phyloP scores from a whole-genome alignment of 2,113 vertebrate genomes.

The Lagenorhynchus albirostris region DNA sequence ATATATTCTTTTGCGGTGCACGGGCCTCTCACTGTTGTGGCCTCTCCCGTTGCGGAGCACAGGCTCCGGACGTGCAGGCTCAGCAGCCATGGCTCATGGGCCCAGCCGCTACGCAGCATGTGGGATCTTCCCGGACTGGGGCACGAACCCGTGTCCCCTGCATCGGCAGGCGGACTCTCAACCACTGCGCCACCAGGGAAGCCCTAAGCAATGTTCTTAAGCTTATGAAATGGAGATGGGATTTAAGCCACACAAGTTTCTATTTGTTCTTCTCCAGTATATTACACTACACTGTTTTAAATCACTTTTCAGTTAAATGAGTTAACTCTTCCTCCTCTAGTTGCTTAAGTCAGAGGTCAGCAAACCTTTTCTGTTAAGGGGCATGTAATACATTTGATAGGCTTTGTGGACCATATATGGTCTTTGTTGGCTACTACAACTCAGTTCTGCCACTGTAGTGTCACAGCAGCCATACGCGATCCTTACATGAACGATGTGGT shows the following conservation, averaged over 20 bases:
- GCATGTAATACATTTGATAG: neutral
- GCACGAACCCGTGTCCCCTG: rapidly evolving
- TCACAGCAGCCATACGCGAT: neutral
- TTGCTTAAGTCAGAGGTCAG: neutral
- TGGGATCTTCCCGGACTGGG: no score
- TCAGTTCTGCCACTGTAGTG: neutral
- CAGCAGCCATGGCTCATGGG: no score
- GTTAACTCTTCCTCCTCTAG: neutral
- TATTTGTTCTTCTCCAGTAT: neutral
- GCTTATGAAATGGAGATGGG: neutral
- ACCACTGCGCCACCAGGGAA: no score
- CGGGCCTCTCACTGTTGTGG: no score
- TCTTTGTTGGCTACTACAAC: no score
- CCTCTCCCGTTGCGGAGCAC: no score
- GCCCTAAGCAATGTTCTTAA: neutral
- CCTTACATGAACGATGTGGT: rapidly evolving
- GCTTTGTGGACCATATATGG: neutral
- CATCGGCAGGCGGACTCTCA: no score
- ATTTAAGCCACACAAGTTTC: neutral
- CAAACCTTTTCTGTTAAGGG: neutral
- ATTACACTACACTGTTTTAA: neutral
- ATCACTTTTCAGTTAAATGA: neutral
- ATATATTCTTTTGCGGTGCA: no score
- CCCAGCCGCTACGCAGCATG: no score
- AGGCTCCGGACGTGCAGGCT: no score